phyloP scores from a whole-genome alignment of 2,888 invertebrate genomes.

The Thysanoteuthis rhombus region DNA sequence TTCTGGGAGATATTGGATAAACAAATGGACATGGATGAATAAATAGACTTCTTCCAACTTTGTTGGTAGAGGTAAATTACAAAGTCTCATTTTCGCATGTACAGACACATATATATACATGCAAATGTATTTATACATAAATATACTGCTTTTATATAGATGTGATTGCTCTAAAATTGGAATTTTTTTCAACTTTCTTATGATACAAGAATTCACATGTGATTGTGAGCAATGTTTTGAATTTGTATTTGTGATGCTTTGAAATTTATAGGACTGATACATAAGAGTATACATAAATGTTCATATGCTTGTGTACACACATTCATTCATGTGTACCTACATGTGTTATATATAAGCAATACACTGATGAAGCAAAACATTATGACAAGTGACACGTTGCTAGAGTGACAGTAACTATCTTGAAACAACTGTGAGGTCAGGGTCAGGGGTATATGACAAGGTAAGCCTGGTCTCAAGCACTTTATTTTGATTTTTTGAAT shows the following conservation, averaged over 20 bases:
- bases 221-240: not conserved
- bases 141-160: not conserved
- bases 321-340: not conserved
- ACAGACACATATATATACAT: not conserved
- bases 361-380: too few relatives aligned
- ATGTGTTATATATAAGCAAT: not conserved
- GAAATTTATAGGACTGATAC: not conserved
- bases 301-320: not conserved
- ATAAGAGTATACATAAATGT: not conserved
- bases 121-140: not conserved
- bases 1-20: too few relatives aligned
- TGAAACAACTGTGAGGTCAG: too few relatives aligned
- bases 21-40: too few relatives aligned
- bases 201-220: not conserved
- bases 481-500: too few relatives aligned
- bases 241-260: not conserved
- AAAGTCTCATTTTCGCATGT: too few relatives aligned
- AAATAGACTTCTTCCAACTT: too few relatives aligned
- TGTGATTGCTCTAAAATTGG: not conserved
- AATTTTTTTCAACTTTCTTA: not conserved
- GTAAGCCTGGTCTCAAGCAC: too few relatives aligned
- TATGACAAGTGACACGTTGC: too few relatives aligned
- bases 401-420: too few relatives aligned
- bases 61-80: too few relatives aligned
- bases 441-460: too few relatives aligned